Evolutionary conservation across 2,797 vertebrate genomes (phyloP), one percentile per base, ranked within the genome.

Genomic region (Tragopan temminckii): DNA sequence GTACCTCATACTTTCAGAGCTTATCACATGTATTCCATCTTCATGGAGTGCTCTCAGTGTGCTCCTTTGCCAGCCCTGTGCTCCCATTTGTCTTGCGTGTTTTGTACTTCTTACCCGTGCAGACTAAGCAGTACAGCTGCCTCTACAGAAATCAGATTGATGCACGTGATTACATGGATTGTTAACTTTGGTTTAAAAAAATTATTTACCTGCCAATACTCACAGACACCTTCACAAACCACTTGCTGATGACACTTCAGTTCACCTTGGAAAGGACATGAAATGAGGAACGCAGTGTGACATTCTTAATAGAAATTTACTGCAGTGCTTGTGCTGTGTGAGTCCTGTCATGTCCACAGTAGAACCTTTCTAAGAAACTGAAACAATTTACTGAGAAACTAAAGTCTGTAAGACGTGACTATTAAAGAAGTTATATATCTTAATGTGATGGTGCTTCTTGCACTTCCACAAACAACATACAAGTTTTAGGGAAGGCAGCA

Each of bases 121-220:
- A 66, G 52, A 13, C 27, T 16, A 42, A 89, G 89, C 79, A 78
- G 53, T 82, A 61, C 63, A 61, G 71, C 92, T 78, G 79, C 85
- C 88, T 93, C 91, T 80, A 23, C 92, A 69, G 83, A 23, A 71
- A 38, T 24, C 82, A 88, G 94, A 92, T 35, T 57, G 94, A 96
- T 86, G 93, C 75, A 59, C 85, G 79, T 90, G 94, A 96, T 96
- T 94, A 92, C 93, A 90, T 20, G 89, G 83, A 33, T 84, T 92
- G 88, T 96, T 96, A 94, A 92, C 89, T 94, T 89, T 83, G 58
- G 67, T 81, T 91, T 67, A 57, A 74, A 90, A 93, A 96, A 96
- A 91, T 84, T 75, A 95, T 94, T 90, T 93, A 94, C 92, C 89
- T 90, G 96, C 93, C 95, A 92, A 61, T 43, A 45, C 86, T 71